Evolutionary conservation across 2,888 invertebrate genomes (phyloP).

Genomic region (Spilarctia lutea): DNA sequence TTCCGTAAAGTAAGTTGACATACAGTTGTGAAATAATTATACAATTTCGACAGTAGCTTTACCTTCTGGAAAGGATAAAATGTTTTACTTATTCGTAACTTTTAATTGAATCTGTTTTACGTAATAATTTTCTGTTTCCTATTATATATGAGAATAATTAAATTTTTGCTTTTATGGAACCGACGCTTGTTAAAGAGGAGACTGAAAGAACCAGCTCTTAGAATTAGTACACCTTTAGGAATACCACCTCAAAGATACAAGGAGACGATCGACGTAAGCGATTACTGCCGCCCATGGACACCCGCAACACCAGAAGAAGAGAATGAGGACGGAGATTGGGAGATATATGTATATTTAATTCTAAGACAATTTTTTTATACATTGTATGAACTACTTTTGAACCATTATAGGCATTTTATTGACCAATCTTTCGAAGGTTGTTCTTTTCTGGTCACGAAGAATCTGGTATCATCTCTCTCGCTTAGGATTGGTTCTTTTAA

Average conservation of each 20-base stretch:
- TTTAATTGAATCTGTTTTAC: slow-evolving; percentile 36
- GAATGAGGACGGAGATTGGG: too few species aligned
- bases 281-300: too few species aligned
- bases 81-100: slow-evolving; percentile 31
- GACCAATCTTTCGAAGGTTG: background rate
- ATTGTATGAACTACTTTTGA: background rate
- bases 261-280: background rate
- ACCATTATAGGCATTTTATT: background rate
- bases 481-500: background rate
- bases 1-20: slow-evolving; percentile 16
- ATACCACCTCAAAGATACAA: background rate
- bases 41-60: slow-evolving; percentile 30
- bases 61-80: slow-evolving; percentile 24
- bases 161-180: background rate
- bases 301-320: too few species aligned
- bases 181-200: background rate
- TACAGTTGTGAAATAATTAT: slow-evolving; percentile 37
- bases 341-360: too few species aligned
- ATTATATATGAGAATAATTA: slow-evolving; percentile 4
- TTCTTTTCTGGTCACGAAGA: background rate
- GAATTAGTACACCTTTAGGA: background rate
- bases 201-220: background rate
- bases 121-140: slow-evolving; percentile 23
- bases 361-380: background rate
- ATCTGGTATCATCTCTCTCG: background rate